These are phyloP conservation scores for Ruditapes philippinarum DNA, from an alignment of 1,140 invertebrate genomes.

Conservation along the genomic window DNA sequence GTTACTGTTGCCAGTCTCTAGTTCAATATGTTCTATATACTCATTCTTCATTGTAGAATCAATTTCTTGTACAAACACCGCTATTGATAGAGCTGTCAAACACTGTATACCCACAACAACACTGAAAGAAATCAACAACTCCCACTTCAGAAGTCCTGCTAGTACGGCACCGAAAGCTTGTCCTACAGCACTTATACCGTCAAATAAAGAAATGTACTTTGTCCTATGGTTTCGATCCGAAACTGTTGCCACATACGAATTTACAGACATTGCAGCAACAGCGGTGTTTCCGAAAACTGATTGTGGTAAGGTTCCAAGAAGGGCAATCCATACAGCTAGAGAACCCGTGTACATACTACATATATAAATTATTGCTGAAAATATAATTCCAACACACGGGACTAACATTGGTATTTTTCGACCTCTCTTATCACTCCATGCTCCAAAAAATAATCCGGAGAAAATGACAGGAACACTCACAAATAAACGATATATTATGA, in stretches of 20 bases:
- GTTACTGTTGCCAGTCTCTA: too few species aligned
- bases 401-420: slow-evolving; percentile 86
- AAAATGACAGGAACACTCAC: slow-evolving; percentile 84
- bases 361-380: slow-evolving; percentile 82
- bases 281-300: slow-evolving; percentile 84
- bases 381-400: slow-evolving; percentile 81
- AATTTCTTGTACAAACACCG: too few species aligned
- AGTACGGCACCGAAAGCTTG: too few species aligned
- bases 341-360: slow-evolving; percentile 66
- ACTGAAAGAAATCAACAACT: too few species aligned
- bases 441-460: slow-evolving; percentile 84
- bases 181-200: too few species aligned
- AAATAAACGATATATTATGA: slow-evolving; percentile 83
- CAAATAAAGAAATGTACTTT: too few species aligned
- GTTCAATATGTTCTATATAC: too few species aligned
- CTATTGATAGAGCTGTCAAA: too few species aligned
- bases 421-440: slow-evolving; percentile 85
- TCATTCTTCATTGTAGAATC: too few species aligned
- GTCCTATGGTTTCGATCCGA: too few species aligned
- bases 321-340: slow-evolving; percentile 72
- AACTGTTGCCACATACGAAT: slow-evolving; percentile 85
- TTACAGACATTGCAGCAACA: slow-evolving; percentile 85
- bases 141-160: too few species aligned
- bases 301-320: slow-evolving; percentile 78
- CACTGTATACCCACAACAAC: too few species aligned